Conservation (phyloP, 2,797 vertebrate genomes). For the Siniperca scherzeri region DNA sequence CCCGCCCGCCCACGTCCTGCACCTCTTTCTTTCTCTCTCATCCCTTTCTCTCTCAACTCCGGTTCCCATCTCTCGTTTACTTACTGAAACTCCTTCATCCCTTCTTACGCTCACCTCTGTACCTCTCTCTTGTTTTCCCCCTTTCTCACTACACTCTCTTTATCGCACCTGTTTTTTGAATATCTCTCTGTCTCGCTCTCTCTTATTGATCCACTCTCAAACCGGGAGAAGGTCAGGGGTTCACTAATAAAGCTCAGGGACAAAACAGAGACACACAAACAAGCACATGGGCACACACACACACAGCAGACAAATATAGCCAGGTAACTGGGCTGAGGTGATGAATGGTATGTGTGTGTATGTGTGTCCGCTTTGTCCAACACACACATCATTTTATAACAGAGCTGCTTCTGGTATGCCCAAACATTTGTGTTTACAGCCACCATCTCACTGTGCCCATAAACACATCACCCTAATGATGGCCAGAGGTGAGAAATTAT, state of each 20-base stretch:
- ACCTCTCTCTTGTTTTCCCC: slow-evolving; percentile 3
- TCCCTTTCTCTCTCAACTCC: slow-evolving; percentile 7
- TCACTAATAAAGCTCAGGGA: slow-evolving; percentile 79
- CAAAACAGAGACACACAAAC: slow-evolving; percentile 64
- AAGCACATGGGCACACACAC: not conserved
- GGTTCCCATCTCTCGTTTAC: slow-evolving; percentile 33
- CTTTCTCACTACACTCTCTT: slow-evolving; percentile 6
- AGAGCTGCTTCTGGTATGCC: slow-evolving; percentile 13
- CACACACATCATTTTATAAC: slow-evolving; percentile 10
- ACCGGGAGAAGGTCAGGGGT: slow-evolving; percentile 75
- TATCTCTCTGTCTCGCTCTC: not conserved
- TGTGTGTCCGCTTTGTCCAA: not conserved
- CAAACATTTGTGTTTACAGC: slow-evolving; percentile 54
- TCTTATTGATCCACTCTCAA: slow-evolving; percentile 77
- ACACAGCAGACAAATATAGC: slow-evolving; percentile 51
- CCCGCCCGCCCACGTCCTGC: slow-evolving; percentile 44
- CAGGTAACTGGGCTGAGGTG: slow-evolving; percentile 26
- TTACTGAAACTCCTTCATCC: slow-evolving; percentile 39
- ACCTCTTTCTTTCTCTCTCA: slow-evolving; percentile 29
- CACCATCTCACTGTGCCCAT: slow-evolving; percentile 20
- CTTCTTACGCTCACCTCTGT: slow-evolving; percentile 43
- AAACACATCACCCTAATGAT: slow-evolving; percentile 59
- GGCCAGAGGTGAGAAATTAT: slow-evolving; percentile 55
- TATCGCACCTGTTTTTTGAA: slow-evolving; percentile 28
- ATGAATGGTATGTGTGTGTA: slow-evolving; percentile 23